Evolutionary conservation across 1,140 invertebrate species (phyloP).

Genomic region (Neocloeon triangulifer): DNA sequence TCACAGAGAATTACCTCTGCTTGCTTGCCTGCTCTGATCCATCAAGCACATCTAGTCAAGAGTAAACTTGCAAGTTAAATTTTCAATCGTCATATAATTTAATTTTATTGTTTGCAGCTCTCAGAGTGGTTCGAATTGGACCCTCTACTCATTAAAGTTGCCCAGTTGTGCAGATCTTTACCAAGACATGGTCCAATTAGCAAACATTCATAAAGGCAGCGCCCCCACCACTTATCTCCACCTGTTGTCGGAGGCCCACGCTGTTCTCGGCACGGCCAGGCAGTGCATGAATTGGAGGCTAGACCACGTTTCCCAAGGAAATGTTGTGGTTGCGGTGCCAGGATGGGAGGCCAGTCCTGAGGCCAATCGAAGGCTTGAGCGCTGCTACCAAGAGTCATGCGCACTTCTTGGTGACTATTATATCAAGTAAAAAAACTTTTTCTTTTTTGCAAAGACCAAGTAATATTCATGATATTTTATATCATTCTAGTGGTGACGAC

Average conservation of each 20-base stretch:
- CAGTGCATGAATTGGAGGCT: too few species aligned
- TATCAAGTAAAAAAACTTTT: slow-evolving; percentile 23
- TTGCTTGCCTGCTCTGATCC: slow-evolving; percentile 23
- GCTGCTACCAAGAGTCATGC: slow-evolving; percentile 31
- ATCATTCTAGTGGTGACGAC: slow-evolving; percentile 10
- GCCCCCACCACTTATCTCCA: slow-evolving; percentile 38
- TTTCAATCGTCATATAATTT: not conserved
- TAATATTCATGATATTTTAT: slow-evolving; percentile 2
- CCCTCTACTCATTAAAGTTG: slow-evolving; percentile 36
- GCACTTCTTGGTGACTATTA: slow-evolving; percentile 37
- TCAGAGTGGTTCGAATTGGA: slow-evolving; percentile 25
- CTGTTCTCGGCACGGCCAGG: slow-evolving; percentile 31
- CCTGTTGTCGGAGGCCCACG: slow-evolving; percentile 37
- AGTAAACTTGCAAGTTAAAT: slow-evolving; percentile 8
- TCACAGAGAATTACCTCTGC: slow-evolving; percentile 33
- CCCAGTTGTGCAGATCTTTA: slow-evolving; percentile 33
- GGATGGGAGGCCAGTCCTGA: slow-evolving; percentile 12
- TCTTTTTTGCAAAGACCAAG: slow-evolving; percentile 1
- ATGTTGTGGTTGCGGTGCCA: slow-evolving; percentile 15
- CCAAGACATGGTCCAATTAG: slow-evolving; percentile 38
- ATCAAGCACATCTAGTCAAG: slow-evolving; percentile 17
- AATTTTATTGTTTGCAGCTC: slow-evolving; percentile 1
- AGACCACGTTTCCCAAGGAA: slow-evolving; percentile 4
- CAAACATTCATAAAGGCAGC: slow-evolving; percentile 29
- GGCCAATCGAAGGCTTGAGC: slow-evolving; percentile 17